phyloP scores from a whole-genome alignment of 2,113 vertebrate species.

The Brienomyrus longianalis region DNA sequence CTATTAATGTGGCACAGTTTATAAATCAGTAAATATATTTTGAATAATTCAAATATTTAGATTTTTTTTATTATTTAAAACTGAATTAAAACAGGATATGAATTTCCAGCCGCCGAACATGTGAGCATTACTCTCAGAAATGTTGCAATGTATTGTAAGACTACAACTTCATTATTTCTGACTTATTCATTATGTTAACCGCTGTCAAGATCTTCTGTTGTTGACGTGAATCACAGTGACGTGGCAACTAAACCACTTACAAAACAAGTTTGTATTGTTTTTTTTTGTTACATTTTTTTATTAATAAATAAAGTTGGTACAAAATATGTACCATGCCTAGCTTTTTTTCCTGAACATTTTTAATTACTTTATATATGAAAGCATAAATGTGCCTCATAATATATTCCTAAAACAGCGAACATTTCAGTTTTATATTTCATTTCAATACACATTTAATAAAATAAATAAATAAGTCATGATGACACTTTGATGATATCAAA shows the following conservation, averaged over 20 bases:
- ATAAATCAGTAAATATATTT: not conserved
- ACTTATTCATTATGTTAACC: not conserved
- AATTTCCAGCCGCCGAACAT: not conserved
- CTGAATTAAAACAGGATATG: not conserved
- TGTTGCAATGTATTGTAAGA: not conserved
- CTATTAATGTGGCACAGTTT: not conserved
- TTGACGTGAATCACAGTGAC: not conserved
- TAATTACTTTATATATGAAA: not conserved
- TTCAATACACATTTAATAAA: not conserved
- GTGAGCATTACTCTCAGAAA: not conserved
- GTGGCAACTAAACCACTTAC: not conserved
- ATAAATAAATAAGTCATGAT: not conserved
- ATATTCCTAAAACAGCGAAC: not conserved
- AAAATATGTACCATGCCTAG: not conserved
- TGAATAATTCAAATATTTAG: not conserved
- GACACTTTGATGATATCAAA: not conserved
- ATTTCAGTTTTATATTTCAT: not conserved
- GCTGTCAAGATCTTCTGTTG: not conserved
- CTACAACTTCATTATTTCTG: not conserved
- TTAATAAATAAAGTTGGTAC: not conserved
- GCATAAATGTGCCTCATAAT: not conserved
- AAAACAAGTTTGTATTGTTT: not conserved
- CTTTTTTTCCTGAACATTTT: not conserved
- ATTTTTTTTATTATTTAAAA: not conserved
- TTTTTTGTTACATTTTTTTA: no score